Evolutionary conservation across 2,888 invertebrate genomes (phyloP).

Genomic region (Agrochola lychnidis): DNA sequence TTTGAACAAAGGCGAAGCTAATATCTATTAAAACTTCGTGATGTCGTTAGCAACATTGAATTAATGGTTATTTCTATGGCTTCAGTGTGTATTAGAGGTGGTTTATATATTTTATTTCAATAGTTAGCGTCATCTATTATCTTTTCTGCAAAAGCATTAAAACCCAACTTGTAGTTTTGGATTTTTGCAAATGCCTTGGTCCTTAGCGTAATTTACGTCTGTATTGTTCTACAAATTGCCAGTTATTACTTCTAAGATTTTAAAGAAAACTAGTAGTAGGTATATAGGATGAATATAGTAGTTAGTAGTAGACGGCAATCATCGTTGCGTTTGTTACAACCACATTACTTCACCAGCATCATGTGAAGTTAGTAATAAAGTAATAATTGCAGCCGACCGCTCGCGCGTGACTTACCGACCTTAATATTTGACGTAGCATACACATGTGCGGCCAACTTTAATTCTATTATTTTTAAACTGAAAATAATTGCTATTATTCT

Average conservation of each 20-base stretch:
- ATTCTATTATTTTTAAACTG: conserved; percentile 61
- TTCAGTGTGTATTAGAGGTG: conserved; percentile 8
- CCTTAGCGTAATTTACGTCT: not conserved
- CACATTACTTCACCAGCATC: conserved; percentile 72
- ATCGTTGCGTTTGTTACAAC: conserved; percentile 45
- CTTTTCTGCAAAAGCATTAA: not conserved
- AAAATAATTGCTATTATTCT: conserved; percentile 36
- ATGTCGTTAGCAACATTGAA: conserved; percentile 28
- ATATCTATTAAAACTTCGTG: conserved; percentile 33
- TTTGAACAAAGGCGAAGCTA: conserved; percentile 58
- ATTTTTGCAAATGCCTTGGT: not conserved
- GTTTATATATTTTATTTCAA: conserved; percentile 4
- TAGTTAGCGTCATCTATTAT: not conserved
- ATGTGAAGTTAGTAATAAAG: conserved; percentile 65
- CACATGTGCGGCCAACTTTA: conserved; percentile 56
- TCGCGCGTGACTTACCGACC: conserved; percentile 80
- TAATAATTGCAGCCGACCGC: conserved; percentile 74
- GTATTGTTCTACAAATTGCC: not conserved
- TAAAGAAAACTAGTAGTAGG: not conserved
- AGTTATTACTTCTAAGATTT: not conserved
- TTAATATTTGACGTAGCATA: conserved; percentile 76
- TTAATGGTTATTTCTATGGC: conserved; percentile 27
- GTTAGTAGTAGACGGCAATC: conserved; percentile 2
- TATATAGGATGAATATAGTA: conserved; percentile 30
- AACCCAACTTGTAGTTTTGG: not conserved